Evolutionary conservation across 2,113 vertebrate genomes (phyloP).

Genomic region (Gavia stellata): DNA sequence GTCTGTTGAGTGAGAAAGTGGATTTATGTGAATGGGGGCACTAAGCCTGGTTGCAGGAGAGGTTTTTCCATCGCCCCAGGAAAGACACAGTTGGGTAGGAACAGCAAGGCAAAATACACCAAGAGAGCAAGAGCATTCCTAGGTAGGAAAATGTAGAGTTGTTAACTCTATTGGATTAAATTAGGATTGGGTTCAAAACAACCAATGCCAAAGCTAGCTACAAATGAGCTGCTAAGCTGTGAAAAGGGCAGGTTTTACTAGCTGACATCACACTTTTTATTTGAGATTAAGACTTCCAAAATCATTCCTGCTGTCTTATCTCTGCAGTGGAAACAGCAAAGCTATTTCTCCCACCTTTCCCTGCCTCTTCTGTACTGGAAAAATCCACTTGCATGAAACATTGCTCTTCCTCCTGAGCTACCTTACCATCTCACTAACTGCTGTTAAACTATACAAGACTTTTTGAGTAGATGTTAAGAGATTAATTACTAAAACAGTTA

Average conservation of each 20-base stretch:
- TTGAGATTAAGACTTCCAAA: background rate
- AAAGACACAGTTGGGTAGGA: background rate
- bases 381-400: background rate
- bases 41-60: background rate
- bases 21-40: background rate
- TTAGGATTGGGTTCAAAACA: background rate
- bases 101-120: background rate
- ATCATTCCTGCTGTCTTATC: background rate
- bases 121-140: background rate
- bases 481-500: background rate
- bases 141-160: background rate
- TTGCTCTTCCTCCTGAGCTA: background rate
- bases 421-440: background rate
- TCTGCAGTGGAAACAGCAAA: background rate
- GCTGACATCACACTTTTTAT: background rate
- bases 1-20: background rate
- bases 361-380: background rate
- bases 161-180: background rate
- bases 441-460: background rate
- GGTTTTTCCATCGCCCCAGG: background rate
- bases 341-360: background rate
- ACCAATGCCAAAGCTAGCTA: background rate
- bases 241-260: background rate
- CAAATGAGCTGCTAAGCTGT: background rate
- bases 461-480: background rate